These are phyloP conservation scores for Tetheella fluctuosa DNA, from an alignment of 2,888 invertebrate species.

Conservation along the genomic window DNA sequence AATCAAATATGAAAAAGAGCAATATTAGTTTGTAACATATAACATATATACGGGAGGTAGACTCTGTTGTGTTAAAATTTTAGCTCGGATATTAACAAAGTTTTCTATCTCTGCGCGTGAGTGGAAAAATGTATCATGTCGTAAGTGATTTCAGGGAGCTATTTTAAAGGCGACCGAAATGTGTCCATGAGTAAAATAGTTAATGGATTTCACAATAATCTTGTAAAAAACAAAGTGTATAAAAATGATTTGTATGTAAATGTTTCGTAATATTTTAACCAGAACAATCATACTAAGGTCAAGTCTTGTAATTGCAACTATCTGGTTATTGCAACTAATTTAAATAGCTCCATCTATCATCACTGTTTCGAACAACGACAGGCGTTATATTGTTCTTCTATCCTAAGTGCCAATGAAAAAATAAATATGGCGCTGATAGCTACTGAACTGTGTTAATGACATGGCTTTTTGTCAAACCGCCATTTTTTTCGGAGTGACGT, in stretches of 20 bases:
- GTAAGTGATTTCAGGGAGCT: conserved; percentile 49
- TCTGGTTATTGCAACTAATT: no score
- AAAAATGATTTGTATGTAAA: conserved; percentile 10
- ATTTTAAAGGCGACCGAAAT: conserved; percentile 67
- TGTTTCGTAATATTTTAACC: neutral
- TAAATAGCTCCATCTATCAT: no score
- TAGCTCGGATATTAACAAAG: conserved; percentile 29
- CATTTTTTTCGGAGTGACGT: no score
- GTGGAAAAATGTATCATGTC: conserved; percentile 51
- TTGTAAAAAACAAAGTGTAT: conserved; percentile 41
- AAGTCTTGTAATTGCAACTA: no score
- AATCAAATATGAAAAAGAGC: no score
- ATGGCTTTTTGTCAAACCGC: no score
- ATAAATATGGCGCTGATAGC: no score
- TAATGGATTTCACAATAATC: conserved; percentile 55
- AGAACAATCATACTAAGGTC: no score
- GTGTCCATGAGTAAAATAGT: conserved; percentile 57
- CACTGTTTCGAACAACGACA: no score
- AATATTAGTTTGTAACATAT: conserved; percentile 22
- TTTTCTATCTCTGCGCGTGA: conserved; percentile 25
- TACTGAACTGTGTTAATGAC: no score
- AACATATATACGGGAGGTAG: neutral
- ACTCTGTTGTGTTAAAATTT: conserved; percentile 19
- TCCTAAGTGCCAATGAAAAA: no score
- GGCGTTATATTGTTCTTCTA: no score